Conservation (phyloP, 1,140 invertebrate species). For the Drosophila oshimai region DNA sequence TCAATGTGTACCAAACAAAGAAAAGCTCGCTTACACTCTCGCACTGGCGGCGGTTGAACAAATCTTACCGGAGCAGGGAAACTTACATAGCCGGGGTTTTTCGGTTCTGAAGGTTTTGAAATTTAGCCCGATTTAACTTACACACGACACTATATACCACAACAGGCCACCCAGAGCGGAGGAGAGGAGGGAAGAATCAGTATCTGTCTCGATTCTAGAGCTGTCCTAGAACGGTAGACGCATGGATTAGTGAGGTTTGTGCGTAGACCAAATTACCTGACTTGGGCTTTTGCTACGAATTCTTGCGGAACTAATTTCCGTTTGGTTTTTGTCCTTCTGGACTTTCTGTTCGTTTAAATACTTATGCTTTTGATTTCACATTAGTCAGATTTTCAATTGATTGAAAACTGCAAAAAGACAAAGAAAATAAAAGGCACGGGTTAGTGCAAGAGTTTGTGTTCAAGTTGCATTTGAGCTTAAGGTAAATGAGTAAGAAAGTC, state of each 20-base stretch:
- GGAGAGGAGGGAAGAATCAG: constrained; percentile 27
- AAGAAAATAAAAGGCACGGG: constrained; percentile 69
- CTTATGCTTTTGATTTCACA: constrained; percentile 49
- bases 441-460: constrained; percentile 59
- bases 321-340: too few relatives aligned
- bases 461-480: constrained; percentile 29
- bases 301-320: constrained; percentile 41
- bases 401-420: constrained; percentile 81
- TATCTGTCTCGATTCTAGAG: constrained; percentile 68
- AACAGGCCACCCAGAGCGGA: constrained; percentile 35
- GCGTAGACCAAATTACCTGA: constrained; percentile 65
- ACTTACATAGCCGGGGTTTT: constrained; percentile 16
- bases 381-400: constrained; percentile 68
- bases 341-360: constrained; percentile 32
- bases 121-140: constrained; percentile 54
- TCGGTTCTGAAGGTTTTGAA: constrained; percentile 9
- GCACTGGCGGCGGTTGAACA: constrained; percentile 1
- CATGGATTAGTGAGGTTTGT: constrained; percentile 72
- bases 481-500: constrained; percentile 34
- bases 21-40: constrained; percentile 17
- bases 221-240: constrained; percentile 75
- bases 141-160: constrained; percentile 22
- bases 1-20: constrained; percentile 43
- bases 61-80: constrained; percentile 30
- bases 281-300: constrained; percentile 24